Percentiles rank a stretch among this genome's conserved stretches.
These are phyloP conservation scores for Cyrtonyx montezumae DNA, from an alignment of 2,113 vertebrate genomes.

Conservation along the genomic window DNA sequence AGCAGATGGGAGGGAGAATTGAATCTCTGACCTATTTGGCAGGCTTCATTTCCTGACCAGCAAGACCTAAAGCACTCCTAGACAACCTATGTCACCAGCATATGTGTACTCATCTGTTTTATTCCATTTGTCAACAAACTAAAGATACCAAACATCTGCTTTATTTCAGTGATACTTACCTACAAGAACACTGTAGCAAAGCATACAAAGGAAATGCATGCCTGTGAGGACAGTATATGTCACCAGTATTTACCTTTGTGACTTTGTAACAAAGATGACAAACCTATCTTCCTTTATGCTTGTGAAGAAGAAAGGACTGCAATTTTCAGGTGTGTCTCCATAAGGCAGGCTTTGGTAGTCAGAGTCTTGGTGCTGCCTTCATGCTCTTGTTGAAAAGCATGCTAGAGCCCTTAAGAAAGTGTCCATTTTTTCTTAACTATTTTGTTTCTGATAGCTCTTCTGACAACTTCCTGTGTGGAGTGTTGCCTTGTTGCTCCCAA, in stretches of 20 bases:
- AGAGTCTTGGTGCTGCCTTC: not conserved
- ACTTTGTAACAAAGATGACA: not conserved
- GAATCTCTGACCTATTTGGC: not conserved
- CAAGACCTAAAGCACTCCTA: not conserved
- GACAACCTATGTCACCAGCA: not conserved
- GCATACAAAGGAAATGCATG: not conserved
- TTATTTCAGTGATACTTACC: not conserved
- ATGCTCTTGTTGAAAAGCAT: not conserved
- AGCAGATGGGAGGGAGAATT: not conserved
- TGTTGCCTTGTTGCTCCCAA: not conserved
- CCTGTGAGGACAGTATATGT: not conserved
- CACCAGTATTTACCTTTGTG: not conserved
- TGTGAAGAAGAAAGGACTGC: not conserved
- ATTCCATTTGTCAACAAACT: rapidly evolving
- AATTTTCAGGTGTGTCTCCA: not conserved
- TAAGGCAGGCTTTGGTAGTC: not conserved
- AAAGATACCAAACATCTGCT: not conserved
- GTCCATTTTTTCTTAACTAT: not conserved
- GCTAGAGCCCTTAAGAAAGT: not conserved
- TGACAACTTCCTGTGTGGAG: not conserved
- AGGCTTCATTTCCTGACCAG: not conserved
- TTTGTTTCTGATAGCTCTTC: not conserved
- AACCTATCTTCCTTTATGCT: not conserved
- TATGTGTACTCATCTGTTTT: rapidly evolving
- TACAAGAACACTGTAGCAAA: not conserved